These are phyloP conservation scores for Aplodontia rufa DNA, from an alignment of 2,113 vertebrate species.

Conservation along the genomic window DNA sequence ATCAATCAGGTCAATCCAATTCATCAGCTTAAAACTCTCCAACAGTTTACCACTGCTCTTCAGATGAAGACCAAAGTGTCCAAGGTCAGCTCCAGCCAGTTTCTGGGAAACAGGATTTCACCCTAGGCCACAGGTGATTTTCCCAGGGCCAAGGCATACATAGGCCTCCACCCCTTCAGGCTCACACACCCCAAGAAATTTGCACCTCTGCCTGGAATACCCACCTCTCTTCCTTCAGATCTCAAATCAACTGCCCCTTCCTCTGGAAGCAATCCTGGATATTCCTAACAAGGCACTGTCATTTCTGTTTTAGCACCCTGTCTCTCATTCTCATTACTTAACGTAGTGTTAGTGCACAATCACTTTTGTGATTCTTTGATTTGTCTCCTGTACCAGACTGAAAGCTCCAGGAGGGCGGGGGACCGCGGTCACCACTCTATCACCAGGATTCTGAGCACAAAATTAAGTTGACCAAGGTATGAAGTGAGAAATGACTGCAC, in stretches of 20 bases:
- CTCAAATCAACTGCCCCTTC: background rate
- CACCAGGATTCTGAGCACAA: background rate
- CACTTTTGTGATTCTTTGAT: background rate
- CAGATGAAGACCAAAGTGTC: background rate
- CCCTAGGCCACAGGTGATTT: background rate
- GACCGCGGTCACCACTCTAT: background rate
- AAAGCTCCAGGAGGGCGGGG: background rate
- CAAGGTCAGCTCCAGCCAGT: background rate
- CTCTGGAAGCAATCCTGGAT: background rate
- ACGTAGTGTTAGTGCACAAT: background rate
- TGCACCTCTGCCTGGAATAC: background rate
- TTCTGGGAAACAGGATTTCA: background rate
- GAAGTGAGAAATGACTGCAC: background rate
- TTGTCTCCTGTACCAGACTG: background rate
- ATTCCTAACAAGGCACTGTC: background rate
- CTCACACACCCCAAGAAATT: background rate
- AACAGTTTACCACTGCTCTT: background rate
- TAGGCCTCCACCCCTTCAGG: background rate
- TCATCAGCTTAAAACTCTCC: background rate
- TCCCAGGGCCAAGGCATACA: background rate
- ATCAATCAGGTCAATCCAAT: background rate
- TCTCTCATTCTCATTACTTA: background rate
- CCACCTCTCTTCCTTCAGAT: background rate
- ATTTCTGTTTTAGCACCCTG: background rate
- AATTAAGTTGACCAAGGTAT: background rate